A percentile compares a stretch with the other conserved stretches of the same genome.
phyloP scores from a whole-genome alignment of 2,888 invertebrate genomes.

The Bedellia somnulentella region DNA sequence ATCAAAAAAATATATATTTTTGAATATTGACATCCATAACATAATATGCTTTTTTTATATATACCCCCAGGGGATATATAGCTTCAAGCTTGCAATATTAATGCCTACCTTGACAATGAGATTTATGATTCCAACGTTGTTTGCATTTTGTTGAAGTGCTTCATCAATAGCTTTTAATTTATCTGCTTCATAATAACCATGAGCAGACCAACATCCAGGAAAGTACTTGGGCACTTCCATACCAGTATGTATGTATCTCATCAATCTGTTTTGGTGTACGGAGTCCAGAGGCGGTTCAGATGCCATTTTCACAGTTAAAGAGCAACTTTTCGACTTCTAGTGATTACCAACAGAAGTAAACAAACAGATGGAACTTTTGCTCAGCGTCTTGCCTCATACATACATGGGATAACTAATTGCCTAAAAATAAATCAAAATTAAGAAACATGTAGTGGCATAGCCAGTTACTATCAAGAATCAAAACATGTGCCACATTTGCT shows the following conservation, averaged over 20 bases:
- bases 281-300: conserved; percentile 22
- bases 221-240: conserved; percentile 55
- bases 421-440: too few species aligned
- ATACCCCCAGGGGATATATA: too few species aligned
- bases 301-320: conserved; percentile 2
- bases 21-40: too few species aligned
- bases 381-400: too few species aligned
- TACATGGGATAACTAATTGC: too few species aligned
- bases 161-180: conserved; percentile 36
- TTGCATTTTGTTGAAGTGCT: conserved; percentile 14
- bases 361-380: too few species aligned
- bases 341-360: too few species aligned
- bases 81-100: too few species aligned
- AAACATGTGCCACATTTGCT: conserved; percentile 52
- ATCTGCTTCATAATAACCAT: conserved; percentile 45
- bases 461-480: too few species aligned
- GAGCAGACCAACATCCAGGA: conserved; percentile 56
- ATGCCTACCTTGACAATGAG: conserved; percentile 34
- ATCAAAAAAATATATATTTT: too few species aligned
- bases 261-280: conserved; percentile 32
- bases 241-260: conserved; percentile 54
- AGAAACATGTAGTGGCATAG: too few species aligned
- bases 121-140: conserved; percentile 27
- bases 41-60: too few species aligned
- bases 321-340: background rate